Evolutionary conservation across 2,113 vertebrate genomes (phyloP), one percentile per base, ranked within the genome.

Genomic region (Mustela lutreola): DNA sequence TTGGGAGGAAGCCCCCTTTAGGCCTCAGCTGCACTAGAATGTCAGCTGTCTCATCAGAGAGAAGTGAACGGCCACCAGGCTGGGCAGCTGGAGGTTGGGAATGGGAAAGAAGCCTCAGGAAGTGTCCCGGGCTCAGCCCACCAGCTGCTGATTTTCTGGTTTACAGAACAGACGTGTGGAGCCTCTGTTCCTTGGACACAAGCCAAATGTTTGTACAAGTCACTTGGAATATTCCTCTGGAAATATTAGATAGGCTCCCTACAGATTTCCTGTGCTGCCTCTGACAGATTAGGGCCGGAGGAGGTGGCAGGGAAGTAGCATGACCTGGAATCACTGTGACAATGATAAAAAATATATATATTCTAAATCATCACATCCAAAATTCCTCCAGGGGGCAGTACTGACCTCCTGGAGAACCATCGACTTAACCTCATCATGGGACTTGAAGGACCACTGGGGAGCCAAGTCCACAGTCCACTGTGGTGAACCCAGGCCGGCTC

Each of bases 311-410:
- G 16, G 14, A 76, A 36, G 39, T 11, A 70, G 39, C 50, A 70
- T 70, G 89, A 39, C 11, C 48, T 63, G 21, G 24, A 93, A 93
- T 48, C 28, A 28, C 0, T 36, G 24, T 42, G 90, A 76, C 1
- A 5, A 9, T 45, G 89, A 53, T 56, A 92, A 56, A 73, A 5
- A 63, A 2, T 4, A 39, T 39, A 39, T 39, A 65, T 33, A 76
- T 65, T 45, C 70, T 16, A 73, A 18, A 60, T 86, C 3, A 39
- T 73, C 63, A 45, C 92, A 90, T 24, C 65, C 42, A n/a, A 48
- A 91, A 80, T 31, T 28, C 5, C 90, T 92, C 50, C 28, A 97
- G 97, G 82, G 96, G 97, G 98, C 96, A 96, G 84, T 95, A 82
- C 19, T 76, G 15, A 50, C 62, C 42, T 95, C 75, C 83, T 82